Base-by-base conservation (phyloP, 2,797 vertebrate genomes). In the Oryzias dopingdopingensis region DNA sequence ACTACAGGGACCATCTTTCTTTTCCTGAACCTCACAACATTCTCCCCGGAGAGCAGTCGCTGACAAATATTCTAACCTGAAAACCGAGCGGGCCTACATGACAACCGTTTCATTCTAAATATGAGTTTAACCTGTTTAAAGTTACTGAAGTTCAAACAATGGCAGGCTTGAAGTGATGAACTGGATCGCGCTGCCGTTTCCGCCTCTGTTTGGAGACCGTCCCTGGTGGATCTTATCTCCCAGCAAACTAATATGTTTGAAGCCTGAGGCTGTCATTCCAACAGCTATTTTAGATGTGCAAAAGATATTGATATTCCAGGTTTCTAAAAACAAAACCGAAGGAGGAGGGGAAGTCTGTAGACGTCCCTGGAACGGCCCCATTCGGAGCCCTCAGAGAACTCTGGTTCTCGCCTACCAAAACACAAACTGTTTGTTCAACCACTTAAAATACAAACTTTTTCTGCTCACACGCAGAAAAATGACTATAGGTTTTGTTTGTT, bases 201-300 rank as follows among this genome's bases (percentile, higher is more conserved):
- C 58, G 75, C 70, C 77, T 63, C 84, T 78, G 85, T 85, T 85
- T 79, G 75, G 79, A 87, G 75, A 81, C 16, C 10, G 65, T 89
- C 90, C 86, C 87, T 74, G 77, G 83, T 84, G 79, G 75, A 75
- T 84, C 79, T 69, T 50, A 66, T 85, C 85, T 84, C 73, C 77
- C 68, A 76, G 81, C 74, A 87, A 82, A 87, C 86, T 90, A 91
- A 92, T 91, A 86, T 89, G 86, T 92, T 89, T 90, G 88, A 91
- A 88, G 90, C 84, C 66, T 37, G 63, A 54, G 80, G 79, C 85
- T 88, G 88, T 87, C 86, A 89, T 80, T 72, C 65, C 90, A 90
- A 79, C 32, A 92, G 89, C 88, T 77, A 86, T 91, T 90, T 87
- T 85, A 87, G 86, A 87, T 85, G 81, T 82, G 83, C 64, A 74